These are phyloP conservation scores for Zenarchopterus dispar DNA, from an alignment of 2,797 vertebrate genomes.

Conservation along the genomic window DNA sequence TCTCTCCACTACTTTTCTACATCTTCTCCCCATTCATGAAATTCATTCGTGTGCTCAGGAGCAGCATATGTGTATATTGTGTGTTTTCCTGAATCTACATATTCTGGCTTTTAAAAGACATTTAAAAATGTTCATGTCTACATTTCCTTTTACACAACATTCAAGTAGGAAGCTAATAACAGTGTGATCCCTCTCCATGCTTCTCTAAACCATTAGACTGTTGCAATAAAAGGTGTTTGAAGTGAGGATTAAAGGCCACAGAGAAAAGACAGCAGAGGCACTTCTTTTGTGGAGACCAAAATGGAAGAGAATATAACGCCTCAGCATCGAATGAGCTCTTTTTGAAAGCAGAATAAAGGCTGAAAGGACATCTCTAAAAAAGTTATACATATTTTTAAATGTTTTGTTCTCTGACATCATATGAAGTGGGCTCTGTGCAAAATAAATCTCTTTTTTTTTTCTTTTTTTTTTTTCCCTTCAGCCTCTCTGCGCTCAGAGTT, in stretches of 20 bases:
- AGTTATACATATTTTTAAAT: neutral
- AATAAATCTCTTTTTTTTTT: neutral
- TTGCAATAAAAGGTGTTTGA: slow-evolving; percentile 35
- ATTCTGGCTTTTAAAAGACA: neutral
- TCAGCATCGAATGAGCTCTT: too few relatives aligned
- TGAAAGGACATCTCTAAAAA: slow-evolving; percentile 1
- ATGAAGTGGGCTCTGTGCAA: neutral
- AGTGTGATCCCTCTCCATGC: slow-evolving; percentile 2
- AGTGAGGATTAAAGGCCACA: slow-evolving; percentile 43
- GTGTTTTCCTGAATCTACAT: neutral
- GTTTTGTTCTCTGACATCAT: slow-evolving; percentile 6
- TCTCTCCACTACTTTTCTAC: neutral
- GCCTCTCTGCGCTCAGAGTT: slow-evolving; percentile 96
- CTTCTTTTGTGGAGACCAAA: slow-evolving; percentile 30
- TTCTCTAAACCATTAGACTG: slow-evolving; percentile 29
- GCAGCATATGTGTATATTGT: too few relatives aligned
- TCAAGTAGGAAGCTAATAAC: slow-evolving; percentile 9
- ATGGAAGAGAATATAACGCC: neutral
- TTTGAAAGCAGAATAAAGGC: slow-evolving; percentile 15
- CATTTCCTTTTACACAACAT: slow-evolving; percentile 8
- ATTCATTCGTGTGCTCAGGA: too few relatives aligned
- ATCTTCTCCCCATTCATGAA: neutral
- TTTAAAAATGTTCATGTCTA: neutral
- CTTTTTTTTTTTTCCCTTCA: slow-evolving; percentile 51
- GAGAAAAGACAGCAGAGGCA: slow-evolving; percentile 9